Conservation (phyloP, 2,888 invertebrate species). For the Arrhopalites spinosus region DNA sequence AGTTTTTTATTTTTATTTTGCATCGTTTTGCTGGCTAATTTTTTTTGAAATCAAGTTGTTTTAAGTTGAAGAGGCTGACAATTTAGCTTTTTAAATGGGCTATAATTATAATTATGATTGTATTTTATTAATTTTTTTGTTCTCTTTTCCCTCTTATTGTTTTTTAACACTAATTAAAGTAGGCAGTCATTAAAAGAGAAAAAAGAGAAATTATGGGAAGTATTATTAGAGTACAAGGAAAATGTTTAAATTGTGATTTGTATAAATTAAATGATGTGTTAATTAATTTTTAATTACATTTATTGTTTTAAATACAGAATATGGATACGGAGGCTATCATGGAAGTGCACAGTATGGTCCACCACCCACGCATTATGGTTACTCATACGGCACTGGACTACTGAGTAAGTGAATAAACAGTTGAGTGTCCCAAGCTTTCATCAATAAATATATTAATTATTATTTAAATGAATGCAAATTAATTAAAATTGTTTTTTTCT, state of each 20-base stretch:
- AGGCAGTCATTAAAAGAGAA: no score
- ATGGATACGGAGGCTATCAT: constrained; percentile 39
- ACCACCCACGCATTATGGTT: constrained; percentile 38
- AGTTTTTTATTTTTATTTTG: background rate
- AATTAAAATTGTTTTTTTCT: background rate
- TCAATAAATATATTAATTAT: background rate
- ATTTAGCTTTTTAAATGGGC: background rate
- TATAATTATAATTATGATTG: background rate
- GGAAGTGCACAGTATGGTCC: constrained; percentile 35
- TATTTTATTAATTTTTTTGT: constrained; percentile 9
- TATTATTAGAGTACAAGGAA: background rate
- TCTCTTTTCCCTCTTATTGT: no score
- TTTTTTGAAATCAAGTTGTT: constrained; percentile 6
- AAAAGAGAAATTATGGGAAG: background rate
- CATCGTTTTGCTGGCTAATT: background rate
- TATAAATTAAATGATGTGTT: background rate
- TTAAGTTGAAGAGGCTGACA: constrained; percentile 1
- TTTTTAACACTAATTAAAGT: no score
- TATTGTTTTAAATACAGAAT: constrained; percentile 29
- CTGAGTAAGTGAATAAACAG: constrained; percentile 35
- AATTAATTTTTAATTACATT: background rate
- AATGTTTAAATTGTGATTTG: background rate
- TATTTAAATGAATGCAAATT: background rate
- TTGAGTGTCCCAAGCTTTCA: no score
- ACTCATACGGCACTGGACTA: constrained; percentile 42